Evolutionary conservation across 2,113 vertebrate genomes (phyloP).

Genomic region (Scytalopus superciliaris): DNA sequence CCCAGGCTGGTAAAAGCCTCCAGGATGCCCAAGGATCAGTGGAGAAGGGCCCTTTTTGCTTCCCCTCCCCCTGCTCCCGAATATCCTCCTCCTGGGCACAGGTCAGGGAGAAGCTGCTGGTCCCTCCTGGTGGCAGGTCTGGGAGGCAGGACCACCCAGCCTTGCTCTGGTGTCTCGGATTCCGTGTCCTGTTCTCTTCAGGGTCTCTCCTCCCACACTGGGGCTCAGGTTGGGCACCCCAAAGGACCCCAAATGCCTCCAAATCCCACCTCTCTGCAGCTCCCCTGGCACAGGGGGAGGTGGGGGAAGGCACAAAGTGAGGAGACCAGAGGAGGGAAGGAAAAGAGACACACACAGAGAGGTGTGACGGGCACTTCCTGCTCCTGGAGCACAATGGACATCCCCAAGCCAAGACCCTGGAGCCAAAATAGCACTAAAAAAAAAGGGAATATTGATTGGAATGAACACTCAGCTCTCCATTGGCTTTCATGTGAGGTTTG

Average conservation of each 20-base stretch:
- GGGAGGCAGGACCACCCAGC: neutral
- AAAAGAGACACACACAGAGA: neutral
- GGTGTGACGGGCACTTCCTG: accelerated
- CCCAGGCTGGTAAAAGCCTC: accelerated
- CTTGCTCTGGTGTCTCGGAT: accelerated
- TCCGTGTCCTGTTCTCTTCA: neutral
- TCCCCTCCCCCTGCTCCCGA: accelerated
- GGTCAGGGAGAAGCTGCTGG: neutral
- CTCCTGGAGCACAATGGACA: neutral
- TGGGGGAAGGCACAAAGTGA: neutral
- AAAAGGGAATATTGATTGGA: neutral
- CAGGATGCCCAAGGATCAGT: neutral
- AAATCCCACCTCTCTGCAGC: neutral
- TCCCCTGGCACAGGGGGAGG: neutral
- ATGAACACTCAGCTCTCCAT: neutral
- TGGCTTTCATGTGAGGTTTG: neutral
- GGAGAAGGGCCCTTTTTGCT: neutral
- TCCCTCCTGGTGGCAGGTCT: neutral
- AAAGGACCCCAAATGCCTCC: no score
- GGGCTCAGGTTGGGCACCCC: neutral
- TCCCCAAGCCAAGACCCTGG: neutral
- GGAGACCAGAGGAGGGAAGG: neutral
- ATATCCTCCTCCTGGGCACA: neutral
- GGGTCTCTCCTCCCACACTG: neutral
- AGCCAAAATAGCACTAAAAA: neutral